phyloP scores from a whole-genome alignment of 2,797 vertebrate genomes.

The Helostoma temminkii region DNA sequence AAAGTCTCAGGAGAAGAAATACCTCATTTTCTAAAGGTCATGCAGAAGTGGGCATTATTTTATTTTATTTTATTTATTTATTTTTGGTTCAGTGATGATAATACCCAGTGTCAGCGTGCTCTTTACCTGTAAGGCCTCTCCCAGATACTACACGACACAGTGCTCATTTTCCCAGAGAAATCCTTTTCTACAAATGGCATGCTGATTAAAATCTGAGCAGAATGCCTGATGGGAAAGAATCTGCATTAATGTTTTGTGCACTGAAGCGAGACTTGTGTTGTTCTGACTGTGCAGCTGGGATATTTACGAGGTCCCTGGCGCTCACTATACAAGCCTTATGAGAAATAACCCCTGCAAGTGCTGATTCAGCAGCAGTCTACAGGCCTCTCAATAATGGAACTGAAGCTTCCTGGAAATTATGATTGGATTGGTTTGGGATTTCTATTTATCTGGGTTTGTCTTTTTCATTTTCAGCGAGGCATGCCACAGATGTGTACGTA shows the following conservation, averaged over 20 bases:
- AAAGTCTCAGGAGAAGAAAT: conserved; percentile 51
- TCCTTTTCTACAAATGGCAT: conserved; percentile 19
- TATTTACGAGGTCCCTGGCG: conserved; percentile 75
- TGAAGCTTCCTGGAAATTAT: conserved; percentile 66
- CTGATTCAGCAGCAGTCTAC: conserved; percentile 72
- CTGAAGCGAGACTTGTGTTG: conserved; percentile 54
- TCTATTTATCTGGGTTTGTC: conserved; percentile 49
- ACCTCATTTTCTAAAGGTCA: conserved; percentile 63
- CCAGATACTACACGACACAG: neutral
- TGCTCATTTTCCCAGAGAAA: conserved; percentile 12
- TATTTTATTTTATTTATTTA: neutral
- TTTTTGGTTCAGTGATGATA: conserved; percentile 36
- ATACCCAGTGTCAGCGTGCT: conserved; percentile 50
- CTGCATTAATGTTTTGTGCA: conserved; percentile 63
- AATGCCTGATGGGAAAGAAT: conserved; percentile 42
- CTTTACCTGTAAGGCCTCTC: conserved; percentile 49
- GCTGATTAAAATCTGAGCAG: conserved; percentile 55
- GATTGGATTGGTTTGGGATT: conserved; percentile 64
- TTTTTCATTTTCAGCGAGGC: conserved; percentile 49
- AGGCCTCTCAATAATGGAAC: conserved; percentile 60
- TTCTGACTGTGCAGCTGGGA: conserved; percentile 65
- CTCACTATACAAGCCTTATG: conserved; percentile 62
- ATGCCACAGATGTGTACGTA: conserved; percentile 16
- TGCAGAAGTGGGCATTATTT: conserved; percentile 15
- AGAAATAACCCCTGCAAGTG: conserved; percentile 74